phyloP scores from a whole-genome alignment of 2,113 vertebrate genomes.

The Nothoprocta pentlandii region DNA sequence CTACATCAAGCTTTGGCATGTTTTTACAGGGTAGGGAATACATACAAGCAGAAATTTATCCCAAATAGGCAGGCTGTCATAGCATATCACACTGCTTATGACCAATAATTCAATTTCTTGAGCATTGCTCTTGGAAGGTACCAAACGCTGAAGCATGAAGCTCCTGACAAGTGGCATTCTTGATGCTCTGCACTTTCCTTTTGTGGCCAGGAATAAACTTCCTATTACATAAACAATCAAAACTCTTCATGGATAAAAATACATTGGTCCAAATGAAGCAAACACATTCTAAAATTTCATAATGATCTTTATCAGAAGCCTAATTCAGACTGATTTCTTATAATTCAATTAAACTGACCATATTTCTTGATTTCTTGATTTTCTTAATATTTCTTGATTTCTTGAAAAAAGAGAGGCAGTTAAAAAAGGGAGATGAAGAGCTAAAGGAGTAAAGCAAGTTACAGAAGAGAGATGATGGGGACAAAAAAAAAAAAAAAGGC shows the following conservation, averaged over 20 bases:
- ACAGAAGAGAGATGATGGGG: background rate
- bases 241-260: background rate
- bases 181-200: background rate
- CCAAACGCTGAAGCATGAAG: background rate
- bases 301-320: background rate
- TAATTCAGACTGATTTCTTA: background rate
- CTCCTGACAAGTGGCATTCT: background rate
- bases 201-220: background rate
- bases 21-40: background rate
- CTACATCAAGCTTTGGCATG: background rate
- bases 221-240: background rate
- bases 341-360: background rate
- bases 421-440: background rate
- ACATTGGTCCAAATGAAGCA: background rate
- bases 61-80: background rate
- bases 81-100: background rate
- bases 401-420: background rate
- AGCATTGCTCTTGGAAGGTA: background rate
- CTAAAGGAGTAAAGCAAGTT: background rate
- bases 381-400: background rate
- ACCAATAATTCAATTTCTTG: background rate
- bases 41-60: background rate
- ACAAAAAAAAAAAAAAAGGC: background rate
- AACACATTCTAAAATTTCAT: background rate
- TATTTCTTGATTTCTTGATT: background rate